Evolutionary conservation across 2,888 invertebrate species (phyloP).

Genomic region (Athalia rosae): DNA sequence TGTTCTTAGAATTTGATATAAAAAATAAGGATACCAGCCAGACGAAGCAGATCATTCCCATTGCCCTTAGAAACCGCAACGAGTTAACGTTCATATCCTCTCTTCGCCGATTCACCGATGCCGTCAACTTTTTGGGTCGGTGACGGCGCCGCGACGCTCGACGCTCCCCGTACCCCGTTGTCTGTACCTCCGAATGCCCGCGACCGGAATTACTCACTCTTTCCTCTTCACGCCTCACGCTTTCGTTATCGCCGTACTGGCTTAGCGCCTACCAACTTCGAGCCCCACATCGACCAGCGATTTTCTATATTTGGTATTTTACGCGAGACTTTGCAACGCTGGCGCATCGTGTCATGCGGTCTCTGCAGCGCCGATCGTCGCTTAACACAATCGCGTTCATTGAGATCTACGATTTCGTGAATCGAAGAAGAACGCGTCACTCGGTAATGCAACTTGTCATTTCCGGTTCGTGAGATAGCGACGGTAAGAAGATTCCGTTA

Average conservation of each 20-base stretch:
- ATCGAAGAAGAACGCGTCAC: no score
- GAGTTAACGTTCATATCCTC: conserved; percentile 46
- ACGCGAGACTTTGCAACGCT: background rate
- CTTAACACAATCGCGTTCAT: background rate
- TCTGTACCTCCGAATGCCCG: background rate
- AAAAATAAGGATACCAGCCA: conserved; percentile 53
- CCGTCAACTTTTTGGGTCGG: conserved; percentile 35
- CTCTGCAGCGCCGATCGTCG: no score
- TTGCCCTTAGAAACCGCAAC: conserved; percentile 52
- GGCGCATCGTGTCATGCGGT: no score
- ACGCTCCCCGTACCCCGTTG: conserved; percentile 1
- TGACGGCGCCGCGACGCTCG: conserved; percentile 27
- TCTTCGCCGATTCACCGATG: conserved; percentile 43
- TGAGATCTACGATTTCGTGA: no score
- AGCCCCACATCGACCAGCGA: background rate
- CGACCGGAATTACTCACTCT: conserved; percentile 35
- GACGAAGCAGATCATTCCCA: conserved; percentile 50
- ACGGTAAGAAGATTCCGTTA: no score
- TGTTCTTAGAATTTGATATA: conserved; percentile 36
- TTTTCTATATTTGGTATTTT: conserved; percentile 18
- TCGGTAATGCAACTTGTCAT: no score
- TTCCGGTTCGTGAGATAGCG: no score
- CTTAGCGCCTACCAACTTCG: background rate
- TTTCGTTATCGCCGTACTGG: background rate
- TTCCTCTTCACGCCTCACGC: background rate